These are phyloP conservation scores for Channa argus DNA, from an alignment of 2,113 vertebrate species.

Conservation along the genomic window DNA sequence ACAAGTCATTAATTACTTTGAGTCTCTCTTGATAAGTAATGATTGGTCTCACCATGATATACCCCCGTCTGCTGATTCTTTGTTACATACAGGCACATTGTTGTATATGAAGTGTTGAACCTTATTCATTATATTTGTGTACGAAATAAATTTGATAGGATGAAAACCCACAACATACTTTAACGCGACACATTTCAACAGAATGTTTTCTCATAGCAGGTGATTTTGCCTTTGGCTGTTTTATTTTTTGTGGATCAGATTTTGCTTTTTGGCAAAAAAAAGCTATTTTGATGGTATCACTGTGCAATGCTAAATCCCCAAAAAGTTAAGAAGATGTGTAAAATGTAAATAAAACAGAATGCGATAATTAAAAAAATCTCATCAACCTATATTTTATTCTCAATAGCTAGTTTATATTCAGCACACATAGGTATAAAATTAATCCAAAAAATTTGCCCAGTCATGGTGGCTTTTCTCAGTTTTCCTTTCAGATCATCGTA, in stretches of 20 bases:
- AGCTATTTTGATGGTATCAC: background rate
- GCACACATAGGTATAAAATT: too few relatives aligned
- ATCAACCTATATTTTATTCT: too few relatives aligned
- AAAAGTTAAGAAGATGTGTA: too few relatives aligned
- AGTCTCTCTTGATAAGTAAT: conserved; percentile 81
- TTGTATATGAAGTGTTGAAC: conserved; percentile 51
- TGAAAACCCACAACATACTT: conserved; percentile 17
- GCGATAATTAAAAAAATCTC: too few relatives aligned
- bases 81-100: conserved; percentile 47
- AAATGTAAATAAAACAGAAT: too few relatives aligned
- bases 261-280: background rate
- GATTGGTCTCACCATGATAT: conserved; percentile 69
- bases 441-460: too few relatives aligned
- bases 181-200: conserved; percentile 22
- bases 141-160: conserved; percentile 40
- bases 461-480: too few relatives aligned
- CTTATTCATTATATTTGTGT: conserved; percentile 44
- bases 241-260: too few relatives aligned
- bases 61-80: conserved; percentile 46
- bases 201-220: conserved; percentile 32
- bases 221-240: background rate
- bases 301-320: too few relatives aligned
- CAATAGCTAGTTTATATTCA: too few relatives aligned
- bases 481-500: too few relatives aligned
- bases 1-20: conserved; percentile 84